Evolutionary conservation across 2,888 invertebrate genomes (phyloP), one percentile per base, ranked within the genome.

Genomic region (Epinotia brunnichana): DNA sequence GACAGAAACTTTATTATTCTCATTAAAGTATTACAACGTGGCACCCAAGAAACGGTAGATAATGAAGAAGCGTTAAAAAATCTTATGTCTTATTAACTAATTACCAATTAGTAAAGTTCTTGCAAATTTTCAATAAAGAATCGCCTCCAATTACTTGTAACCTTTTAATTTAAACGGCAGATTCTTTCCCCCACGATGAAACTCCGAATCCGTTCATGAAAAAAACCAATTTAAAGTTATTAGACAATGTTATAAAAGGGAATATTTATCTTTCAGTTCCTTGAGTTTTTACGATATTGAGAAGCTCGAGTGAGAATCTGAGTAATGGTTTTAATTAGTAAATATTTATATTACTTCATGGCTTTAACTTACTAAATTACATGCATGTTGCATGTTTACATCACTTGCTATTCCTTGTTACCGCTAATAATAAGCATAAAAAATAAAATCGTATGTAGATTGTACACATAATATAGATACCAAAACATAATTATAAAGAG

Each of bases 11-110:
- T 15, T 44, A 15, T 44, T 15, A 44, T 15, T 15, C 1, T 48
- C n/a, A 48, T n/a, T 44, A 4, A 4, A 44, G 15, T 44, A 44
- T 3, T n/a, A 15, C 48, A n/a, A 48, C 0, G 15, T 17, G 53
- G 19, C 7, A 53, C 3, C 10, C n/a, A 53, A 53, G 17, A 53
- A 44, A 15, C 3, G 7, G 17, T 53, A 53, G 7, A 29, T 60
- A 69, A 74, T 62, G 51, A 60, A 41, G 57, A 57, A 62, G 61
- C 53, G 61, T 66, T 69, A 63, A n/a, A 29, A 54, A 11, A 24
- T 39, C 3, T 11, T 2, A 17, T 53, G 17, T 17, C 19, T 15
- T 35, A 64, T 19, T 54, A 35, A 64, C 15, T 54, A 35, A 64
- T 15, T 64, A 35, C 9, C 19, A 54, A 53, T 53, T 64, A 35